Evolutionary conservation across 1,140 invertebrate genomes (phyloP).

Genomic region (Bombyx mandarina): DNA sequence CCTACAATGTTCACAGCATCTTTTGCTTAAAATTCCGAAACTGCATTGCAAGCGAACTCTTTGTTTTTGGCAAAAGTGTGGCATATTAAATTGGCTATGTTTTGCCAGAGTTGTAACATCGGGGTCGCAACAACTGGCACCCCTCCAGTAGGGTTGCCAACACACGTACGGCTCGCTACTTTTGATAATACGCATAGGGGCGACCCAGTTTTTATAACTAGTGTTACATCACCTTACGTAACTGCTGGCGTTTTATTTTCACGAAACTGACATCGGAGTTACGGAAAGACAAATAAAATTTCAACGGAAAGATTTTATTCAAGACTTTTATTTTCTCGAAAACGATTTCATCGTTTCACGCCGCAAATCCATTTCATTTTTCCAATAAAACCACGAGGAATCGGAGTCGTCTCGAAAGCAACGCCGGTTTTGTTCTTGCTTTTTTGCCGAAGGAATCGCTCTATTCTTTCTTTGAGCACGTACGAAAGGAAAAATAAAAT

Average conservation of each 20-base stretch:
- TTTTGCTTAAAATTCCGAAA: constrained; percentile 4
- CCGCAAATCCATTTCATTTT: constrained; percentile 1
- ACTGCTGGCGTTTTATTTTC: too few species aligned
- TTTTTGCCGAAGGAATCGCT: constrained; percentile 15
- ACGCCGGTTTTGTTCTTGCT: constrained; percentile 9
- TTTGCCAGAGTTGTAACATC: constrained; percentile 17
- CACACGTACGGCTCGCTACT: constrained; percentile 40
- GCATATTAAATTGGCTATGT: constrained; percentile 27
- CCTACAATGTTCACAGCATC: constrained; percentile 1
- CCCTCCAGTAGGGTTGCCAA: constrained; percentile 38
- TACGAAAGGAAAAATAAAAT: constrained; percentile 22
- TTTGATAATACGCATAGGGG: constrained; percentile 19
- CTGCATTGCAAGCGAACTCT: constrained; percentile 2
- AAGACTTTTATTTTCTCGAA: too few species aligned
- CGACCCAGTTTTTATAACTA: constrained; percentile 11
- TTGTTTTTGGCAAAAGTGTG: constrained; percentile 11
- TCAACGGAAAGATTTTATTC: too few species aligned
- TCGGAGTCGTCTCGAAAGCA: constrained; percentile 6
- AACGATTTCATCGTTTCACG: too few species aligned
- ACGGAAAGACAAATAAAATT: too few species aligned
- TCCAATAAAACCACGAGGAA: not conserved
- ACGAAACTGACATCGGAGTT: too few species aligned
- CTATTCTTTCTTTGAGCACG: constrained; percentile 13
- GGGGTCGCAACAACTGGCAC: constrained; percentile 33
- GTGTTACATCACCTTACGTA: too few species aligned